phyloP scores from a whole-genome alignment of 2,797 vertebrate species.

The Lates japonicus region DNA sequence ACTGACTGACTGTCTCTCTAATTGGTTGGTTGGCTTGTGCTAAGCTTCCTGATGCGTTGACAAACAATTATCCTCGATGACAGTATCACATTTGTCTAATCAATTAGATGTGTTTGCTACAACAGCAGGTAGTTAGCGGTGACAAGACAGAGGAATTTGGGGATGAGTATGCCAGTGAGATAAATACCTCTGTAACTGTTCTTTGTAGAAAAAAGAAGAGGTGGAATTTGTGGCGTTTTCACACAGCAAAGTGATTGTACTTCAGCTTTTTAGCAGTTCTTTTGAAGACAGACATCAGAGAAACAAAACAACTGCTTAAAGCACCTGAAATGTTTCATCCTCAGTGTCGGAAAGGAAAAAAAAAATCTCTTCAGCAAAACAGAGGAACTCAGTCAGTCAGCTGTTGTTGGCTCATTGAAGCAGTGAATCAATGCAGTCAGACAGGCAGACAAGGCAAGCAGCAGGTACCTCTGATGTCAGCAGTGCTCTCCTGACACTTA shows the following conservation, averaged over 20 bases:
- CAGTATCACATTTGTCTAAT: constrained; percentile 87
- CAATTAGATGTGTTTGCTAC: constrained; percentile 85
- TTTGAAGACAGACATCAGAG: constrained; percentile 35
- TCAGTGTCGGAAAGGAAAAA: background rate
- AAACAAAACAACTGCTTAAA: constrained; percentile 33
- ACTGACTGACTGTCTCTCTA: constrained; percentile 69
- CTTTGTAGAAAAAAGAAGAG: constrained; percentile 22
- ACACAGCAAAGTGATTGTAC: constrained; percentile 24
- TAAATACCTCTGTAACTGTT: constrained; percentile 52
- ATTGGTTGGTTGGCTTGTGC: constrained; percentile 66
- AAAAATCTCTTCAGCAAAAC: constrained; percentile 28
- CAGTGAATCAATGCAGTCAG: constrained; percentile 70
- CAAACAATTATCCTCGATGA: constrained; percentile 88
- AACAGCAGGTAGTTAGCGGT: constrained; percentile 77
- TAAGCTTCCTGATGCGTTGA: constrained; percentile 80
- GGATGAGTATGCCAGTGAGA: constrained; percentile 43
- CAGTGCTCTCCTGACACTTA: constrained; percentile 66
- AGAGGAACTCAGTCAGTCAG: constrained; percentile 55
- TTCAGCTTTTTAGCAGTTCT: constrained; percentile 43
- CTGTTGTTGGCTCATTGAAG: constrained; percentile 64
- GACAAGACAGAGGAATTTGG: constrained; percentile 57
- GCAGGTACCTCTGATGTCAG: constrained; percentile 71
- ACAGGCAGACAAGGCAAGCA: constrained; percentile 67
- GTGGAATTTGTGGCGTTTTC: constrained; percentile 17
- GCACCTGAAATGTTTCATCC: constrained; percentile 41